phyloP scores from a whole-genome alignment of 2,113 vertebrate genomes.

The Paradoxurus hermaphroditus region DNA sequence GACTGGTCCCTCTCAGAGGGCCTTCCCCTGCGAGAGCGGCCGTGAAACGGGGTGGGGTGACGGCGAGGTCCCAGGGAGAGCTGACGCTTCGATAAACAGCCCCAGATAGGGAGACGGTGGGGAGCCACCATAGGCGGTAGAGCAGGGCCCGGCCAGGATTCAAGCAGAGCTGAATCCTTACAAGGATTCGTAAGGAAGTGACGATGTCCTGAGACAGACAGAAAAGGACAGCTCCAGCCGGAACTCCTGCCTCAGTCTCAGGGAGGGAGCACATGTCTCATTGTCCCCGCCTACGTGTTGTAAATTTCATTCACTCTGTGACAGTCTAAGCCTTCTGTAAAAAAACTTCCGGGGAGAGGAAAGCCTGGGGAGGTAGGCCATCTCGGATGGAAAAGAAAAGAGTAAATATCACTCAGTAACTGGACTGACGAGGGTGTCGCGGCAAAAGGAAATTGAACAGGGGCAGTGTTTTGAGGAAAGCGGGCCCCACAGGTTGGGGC shows the following conservation, averaged over 20 bases:
- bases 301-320: conserved; percentile 9
- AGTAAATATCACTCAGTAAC: not conserved
- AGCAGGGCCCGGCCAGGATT: not conserved
- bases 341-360: not conserved
- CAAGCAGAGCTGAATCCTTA: not conserved
- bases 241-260: not conserved
- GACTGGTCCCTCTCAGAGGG: not conserved
- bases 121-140: not conserved
- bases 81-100: not conserved
- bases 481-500: not conserved
- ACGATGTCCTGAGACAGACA: not conserved
- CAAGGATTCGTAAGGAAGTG: not conserved
- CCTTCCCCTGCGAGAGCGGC: not conserved
- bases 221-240: not conserved
- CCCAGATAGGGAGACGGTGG: not conserved
- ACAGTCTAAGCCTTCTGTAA: not conserved
- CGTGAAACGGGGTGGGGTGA: not conserved
- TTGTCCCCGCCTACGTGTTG: not conserved
- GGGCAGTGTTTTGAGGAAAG: not conserved
- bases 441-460: not conserved
- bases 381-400: not conserved
- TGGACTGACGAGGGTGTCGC: not conserved
- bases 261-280: not conserved
- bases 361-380: not conserved
- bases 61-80: not conserved